phyloP scores from a whole-genome alignment of 2,888 invertebrate species.

The Cantharis lateralis region DNA sequence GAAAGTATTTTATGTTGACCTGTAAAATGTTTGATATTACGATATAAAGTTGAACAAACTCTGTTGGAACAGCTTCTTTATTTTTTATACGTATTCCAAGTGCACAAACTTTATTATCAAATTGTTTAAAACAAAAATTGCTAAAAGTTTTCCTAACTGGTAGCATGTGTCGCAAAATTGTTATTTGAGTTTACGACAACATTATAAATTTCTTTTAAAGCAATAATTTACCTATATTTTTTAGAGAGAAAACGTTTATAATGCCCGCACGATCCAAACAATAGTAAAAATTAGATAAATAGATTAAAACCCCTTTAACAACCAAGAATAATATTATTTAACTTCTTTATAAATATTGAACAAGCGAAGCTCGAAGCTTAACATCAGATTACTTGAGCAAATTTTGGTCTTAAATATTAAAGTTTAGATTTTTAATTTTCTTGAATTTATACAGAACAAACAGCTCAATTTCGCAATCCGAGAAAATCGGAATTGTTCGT shows the following conservation, averaged over 20 bases:
- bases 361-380: background rate
- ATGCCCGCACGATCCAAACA: background rate
- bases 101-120: background rate
- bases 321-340: background rate
- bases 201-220: background rate
- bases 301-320: background rate
- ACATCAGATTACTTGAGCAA: background rate
- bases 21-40: background rate
- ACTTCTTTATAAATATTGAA: background rate
- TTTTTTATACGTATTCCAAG: background rate
- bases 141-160: background rate
- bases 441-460: background rate
- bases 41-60: background rate
- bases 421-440: background rate
- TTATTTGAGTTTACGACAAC: background rate
- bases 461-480: background rate
- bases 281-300: background rate
- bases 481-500: background rate
- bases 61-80: background rate
- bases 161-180: background rate
- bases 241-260: background rate
- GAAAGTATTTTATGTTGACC: background rate
- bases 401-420: background rate
- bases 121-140: background rate
- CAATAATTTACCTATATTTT: background rate